These are phyloP conservation scores for Hipposideros larvatus DNA, from an alignment of 2,797 vertebrate genomes.

Conservation along the genomic window DNA sequence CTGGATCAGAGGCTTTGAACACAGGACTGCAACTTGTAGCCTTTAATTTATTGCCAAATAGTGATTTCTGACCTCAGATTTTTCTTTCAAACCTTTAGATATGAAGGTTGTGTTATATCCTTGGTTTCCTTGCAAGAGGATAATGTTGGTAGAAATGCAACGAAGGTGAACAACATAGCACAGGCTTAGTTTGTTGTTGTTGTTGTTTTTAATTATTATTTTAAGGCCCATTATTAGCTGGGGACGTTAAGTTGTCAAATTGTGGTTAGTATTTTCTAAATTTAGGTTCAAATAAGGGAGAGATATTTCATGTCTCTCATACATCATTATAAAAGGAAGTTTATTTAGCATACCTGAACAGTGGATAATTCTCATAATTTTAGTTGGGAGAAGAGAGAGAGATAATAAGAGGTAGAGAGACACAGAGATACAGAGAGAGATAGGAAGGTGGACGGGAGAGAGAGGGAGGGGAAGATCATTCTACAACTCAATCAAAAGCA, in stretches of 20 bases:
- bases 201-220: not conserved
- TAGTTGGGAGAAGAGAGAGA: not conserved
- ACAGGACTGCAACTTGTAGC: slow-evolving; percentile 14
- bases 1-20: slow-evolving; percentile 71
- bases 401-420: not conserved
- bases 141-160: slow-evolving; percentile 45
- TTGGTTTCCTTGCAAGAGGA: not conserved
- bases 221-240: not conserved
- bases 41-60: slow-evolving; percentile 67
- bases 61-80: slow-evolving; percentile 27
- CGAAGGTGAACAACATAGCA: not conserved
- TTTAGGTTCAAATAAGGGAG: not conserved
- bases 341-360: not conserved
- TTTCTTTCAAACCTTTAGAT: slow-evolving; percentile 43
- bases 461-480: not conserved
- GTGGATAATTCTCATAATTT: not conserved
- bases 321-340: slow-evolving; percentile 6
- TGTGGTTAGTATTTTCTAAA: slow-evolving; percentile 43
- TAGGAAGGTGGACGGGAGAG: not conserved
- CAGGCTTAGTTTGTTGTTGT: not conserved
- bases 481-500: slow-evolving; percentile 22
- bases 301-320: not conserved
- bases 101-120: not conserved
- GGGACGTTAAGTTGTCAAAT: not conserved
- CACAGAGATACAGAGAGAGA: not conserved